phyloP scores from a whole-genome alignment of 2,888 invertebrate species.

The Anticlea derivata region DNA sequence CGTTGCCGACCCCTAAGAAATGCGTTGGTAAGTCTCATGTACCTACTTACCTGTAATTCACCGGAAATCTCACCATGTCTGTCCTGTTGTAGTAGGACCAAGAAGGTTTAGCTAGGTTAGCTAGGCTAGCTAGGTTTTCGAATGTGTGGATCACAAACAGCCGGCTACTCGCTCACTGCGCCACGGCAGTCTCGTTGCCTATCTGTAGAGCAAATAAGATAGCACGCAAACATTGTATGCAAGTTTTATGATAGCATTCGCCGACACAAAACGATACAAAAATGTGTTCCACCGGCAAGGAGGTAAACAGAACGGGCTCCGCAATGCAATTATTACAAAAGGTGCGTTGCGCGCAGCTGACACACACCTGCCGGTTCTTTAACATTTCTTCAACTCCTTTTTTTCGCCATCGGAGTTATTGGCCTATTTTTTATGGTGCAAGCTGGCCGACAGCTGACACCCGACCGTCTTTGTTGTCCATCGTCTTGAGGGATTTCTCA shows the following conservation, averaged over 20 bases:
- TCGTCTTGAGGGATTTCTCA: constrained; percentile 46
- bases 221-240: constrained; percentile 18
- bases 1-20: too few relatives aligned
- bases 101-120: too few relatives aligned
- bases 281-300: constrained; percentile 42
- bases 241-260: constrained; percentile 36
- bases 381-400: constrained; percentile 77
- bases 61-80: too few relatives aligned
- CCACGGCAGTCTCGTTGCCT: background rate
- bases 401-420: constrained; percentile 79
- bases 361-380: constrained; percentile 80
- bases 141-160: too few relatives aligned
- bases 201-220: constrained; percentile 7
- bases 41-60: too few relatives aligned
- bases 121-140: too few relatives aligned
- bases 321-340: constrained; percentile 74
- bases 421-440: constrained; percentile 83
- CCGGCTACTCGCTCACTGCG: too few relatives aligned
- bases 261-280: constrained; percentile 53
- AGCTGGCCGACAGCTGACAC: constrained; percentile 78
- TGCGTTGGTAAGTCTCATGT: too few relatives aligned
- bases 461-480: constrained; percentile 43
- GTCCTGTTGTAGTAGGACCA: too few relatives aligned
- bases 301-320: constrained; percentile 65
- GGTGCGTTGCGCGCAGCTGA: constrained; percentile 80